Evolutionary conservation across 2,797 vertebrate genomes (phyloP), one percentile per base, ranked within the genome.

Genomic region (Euphonia xanthogaster): DNA sequence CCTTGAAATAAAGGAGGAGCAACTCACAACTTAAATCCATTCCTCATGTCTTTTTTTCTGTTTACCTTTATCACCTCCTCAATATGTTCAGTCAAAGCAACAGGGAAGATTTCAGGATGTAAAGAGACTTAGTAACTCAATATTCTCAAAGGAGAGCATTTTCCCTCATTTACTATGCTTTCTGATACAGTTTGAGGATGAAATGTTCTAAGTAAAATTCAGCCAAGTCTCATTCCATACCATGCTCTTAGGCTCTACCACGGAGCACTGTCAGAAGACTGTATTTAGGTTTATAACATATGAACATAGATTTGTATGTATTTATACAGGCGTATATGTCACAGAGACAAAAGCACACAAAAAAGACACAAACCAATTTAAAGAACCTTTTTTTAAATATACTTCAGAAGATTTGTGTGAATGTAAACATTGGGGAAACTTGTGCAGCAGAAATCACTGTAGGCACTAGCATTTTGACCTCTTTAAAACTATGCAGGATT

Each of bases 401-500:
- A 90, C 60, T 94, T 95, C 86, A 82, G 91, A 95, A 96, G 74
- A 81, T 83, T 93, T 76, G 5, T 95, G 87, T 97, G 96, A 96
- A 94, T 97, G 97, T 97, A 98, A 98, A 98, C 96, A 90, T 77
- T 80, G 89, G 78, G 77, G 84, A 90, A 97, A 97, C 22, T 93
- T 73, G 83, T 97, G 94, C 90, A 91, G 93, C 72, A 88, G 91
- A 97, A 97, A 66, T 95, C 96, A 95, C 45, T 93, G 82, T 67
- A 93, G 92, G 93, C 88, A 90, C 54, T 96, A 94, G 93, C 86
- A 96, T 97, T 95, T 79, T 96, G 87, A 95, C 82, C 73, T 80
- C 10, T 11, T 85, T 86, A 86, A 91, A 88, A 84, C 31, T 62
- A 33, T 31, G 51, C 30, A 55, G 66, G 54, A 67, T 80, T 84